Base-by-base conservation (phyloP, 2,888 invertebrate species). In the Tortrix viridana region DNA sequence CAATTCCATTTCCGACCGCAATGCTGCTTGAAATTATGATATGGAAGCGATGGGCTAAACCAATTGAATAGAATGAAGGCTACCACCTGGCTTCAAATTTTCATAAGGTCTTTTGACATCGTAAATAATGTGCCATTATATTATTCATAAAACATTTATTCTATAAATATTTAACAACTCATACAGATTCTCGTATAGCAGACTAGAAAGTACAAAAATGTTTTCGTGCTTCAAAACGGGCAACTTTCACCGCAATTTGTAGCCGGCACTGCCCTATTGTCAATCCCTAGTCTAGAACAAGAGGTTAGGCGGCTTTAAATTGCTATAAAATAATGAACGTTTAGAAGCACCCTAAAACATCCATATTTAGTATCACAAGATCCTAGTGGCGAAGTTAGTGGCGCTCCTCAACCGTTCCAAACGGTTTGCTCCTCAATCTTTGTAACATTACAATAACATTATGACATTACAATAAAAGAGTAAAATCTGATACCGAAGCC, bases 161-260 rank as follows among this genome's bases (percentile, higher is more conserved):
- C 20, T 66, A 73, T 76, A 74, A 72, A 73, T 71, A 74, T 71
- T 55, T 55, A 68, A 67, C 63, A 55, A 65, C 68, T 69, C 62
- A 67, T 69, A 74, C 71, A 76, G 76, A 77, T 76, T 77, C 76
- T 69, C 69, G 69, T 49, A 57, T 70, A 65, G 37, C 71, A 75
- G 76, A 77, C 76, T 77, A 77, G 76, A 77, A 71, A 73, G 20
- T 43, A 53, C 53, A 63, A 48, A 54, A 63, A 57, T 57, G 46
- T 62, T 62, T 46, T 19, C 37, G 23, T 20, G 32, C 32, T 32
- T 32, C 32, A 32, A 32, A 32, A 32, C 32, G 32, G 32, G 9
- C 1, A 3, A 32, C 32, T 32, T 12, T 32, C 32, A 12, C 32
- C 0, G 32, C 12, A 32, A 32, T 32, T 3, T 12, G 32, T 12